Conservation (phyloP, 2,888 invertebrate species). For the Xylocampa areola region DNA sequence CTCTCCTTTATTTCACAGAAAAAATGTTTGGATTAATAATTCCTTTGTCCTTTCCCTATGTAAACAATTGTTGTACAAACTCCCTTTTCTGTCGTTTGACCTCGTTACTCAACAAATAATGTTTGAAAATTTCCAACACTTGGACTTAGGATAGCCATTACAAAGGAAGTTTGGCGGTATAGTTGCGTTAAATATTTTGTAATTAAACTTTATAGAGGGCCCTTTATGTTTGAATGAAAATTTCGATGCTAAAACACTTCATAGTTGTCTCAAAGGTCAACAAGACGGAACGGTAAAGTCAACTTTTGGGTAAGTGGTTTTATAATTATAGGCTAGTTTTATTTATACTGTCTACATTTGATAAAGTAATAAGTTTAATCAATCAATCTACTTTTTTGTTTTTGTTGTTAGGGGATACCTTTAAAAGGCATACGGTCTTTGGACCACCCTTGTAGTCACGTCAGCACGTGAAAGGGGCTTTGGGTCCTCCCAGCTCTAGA, state of each 20-base stretch:
- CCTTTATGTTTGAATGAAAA: slow-evolving; percentile 36
- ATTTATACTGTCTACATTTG: too few relatives aligned
- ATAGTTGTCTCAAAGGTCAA: slow-evolving; percentile 35
- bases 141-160: slow-evolving; percentile 54
- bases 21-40: slow-evolving; percentile 75
- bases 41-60: slow-evolving; percentile 60
- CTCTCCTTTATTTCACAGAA: slow-evolving; percentile 66
- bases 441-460: too few relatives aligned
- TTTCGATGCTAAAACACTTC: slow-evolving; percentile 32
- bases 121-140: slow-evolving; percentile 54
- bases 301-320: slow-evolving; percentile 9
- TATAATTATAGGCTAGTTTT: too few relatives aligned
- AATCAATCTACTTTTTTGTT: too few relatives aligned
- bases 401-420: too few relatives aligned
- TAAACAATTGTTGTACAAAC: slow-evolving; percentile 52
- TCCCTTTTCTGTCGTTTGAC: slow-evolving; percentile 53
- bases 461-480: too few relatives aligned
- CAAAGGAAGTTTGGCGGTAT: slow-evolving; percentile 50
- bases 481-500: too few relatives aligned
- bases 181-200: slow-evolving; percentile 55
- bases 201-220: slow-evolving; percentile 52
- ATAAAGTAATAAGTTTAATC: too few relatives aligned
- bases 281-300: slow-evolving; percentile 13
- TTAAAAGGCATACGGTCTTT: too few relatives aligned
- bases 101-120: slow-evolving; percentile 54